Evolutionary conservation across 2,888 invertebrate genomes (phyloP).

Genomic region (Zootermopsis nevadensis): DNA sequence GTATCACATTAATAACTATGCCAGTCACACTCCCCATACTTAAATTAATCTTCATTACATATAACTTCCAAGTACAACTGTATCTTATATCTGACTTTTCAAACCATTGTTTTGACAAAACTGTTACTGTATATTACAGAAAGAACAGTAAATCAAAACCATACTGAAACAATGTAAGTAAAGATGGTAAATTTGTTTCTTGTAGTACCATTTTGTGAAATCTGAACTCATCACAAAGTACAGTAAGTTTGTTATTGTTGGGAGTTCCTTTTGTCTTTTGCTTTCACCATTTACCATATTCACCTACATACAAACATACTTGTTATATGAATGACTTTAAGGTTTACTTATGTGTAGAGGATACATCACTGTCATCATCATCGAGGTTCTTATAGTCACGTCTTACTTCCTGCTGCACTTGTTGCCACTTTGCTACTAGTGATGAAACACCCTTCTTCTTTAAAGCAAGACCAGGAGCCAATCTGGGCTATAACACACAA

Average conservation of each 20-base stretch:
- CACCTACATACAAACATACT: not conserved
- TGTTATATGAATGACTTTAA: not conserved
- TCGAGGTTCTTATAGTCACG: slow-evolving; percentile 49
- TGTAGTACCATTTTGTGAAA: not conserved
- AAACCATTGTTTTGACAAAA: not conserved
- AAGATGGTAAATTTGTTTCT: not conserved
- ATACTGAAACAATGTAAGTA: not conserved
- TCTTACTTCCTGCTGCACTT: slow-evolving; percentile 68
- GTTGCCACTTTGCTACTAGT: slow-evolving; percentile 79
- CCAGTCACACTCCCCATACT: too few species aligned
- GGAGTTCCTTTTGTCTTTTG: not conserved
- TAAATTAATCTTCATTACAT: not conserved
- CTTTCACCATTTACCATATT: not conserved
- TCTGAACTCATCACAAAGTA: not conserved
- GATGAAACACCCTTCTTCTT: slow-evolving; percentile 77
- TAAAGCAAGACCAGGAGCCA: slow-evolving; percentile 69
- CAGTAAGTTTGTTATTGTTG: not conserved
- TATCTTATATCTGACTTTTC: not conserved
- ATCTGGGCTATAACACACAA: slow-evolving; percentile 65
- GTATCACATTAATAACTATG: not conserved
- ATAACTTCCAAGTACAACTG: not conserved
- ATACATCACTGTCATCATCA: slow-evolving; percentile 44
- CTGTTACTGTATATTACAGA: not conserved
- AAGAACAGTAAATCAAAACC: not conserved
- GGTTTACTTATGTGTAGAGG: slow-evolving; percentile 47